Evolutionary conservation across 2,888 invertebrate genomes (phyloP), one percentile per base, ranked within the genome.

Genomic region (Myathropa florea): DNA sequence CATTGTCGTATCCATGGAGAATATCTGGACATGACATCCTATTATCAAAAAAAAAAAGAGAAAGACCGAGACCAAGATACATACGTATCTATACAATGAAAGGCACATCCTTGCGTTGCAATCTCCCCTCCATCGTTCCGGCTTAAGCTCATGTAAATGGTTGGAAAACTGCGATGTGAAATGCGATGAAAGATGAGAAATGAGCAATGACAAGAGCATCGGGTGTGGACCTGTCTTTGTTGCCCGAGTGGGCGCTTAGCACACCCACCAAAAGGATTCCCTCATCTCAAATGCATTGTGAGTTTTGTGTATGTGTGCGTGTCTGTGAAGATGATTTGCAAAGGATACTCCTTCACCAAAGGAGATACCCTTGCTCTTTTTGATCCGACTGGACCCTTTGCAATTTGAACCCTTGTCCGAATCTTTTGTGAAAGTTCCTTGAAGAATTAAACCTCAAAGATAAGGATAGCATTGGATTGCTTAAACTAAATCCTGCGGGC

Each of bases 181-280:
- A 23, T 72, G 14, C 63, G 33, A 57, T n/a, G 36, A 64, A 36
- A 28, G 36, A 64, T 73, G 55, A 73, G 18, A 73, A 73, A 64
- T 73, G 73, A 64, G 53, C 72, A 61, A 53, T 30, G 23, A 46
- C 72, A 61, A 30, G 61, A 72, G 55, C 39, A 46, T n/a, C 46
- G 63, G 33, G 61, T 72, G 61, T 30, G 72, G 63, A 30, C 30
- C 3, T 30, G 61, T 63, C 57, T 73, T 46, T 63, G 10, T 59
- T 59, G 28, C n/a, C 39, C 26, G 46, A 18, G 9, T 28, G 26
- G 60, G 18, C 21, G 7, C 36, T 10, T 61, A 26, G 36, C 33
- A 61, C 65, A 67, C 73, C 36, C 72, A 80, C 36, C 23, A 21
- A 61, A 53, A 72, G 53, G 33, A 61, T 61, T 72, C 64, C 26